Evolutionary conservation across 53 echinoderm and acorn worm species (phyloP), one percentile per base, ranked within the genome.

Genomic region (Stichopus horrens): DNA sequence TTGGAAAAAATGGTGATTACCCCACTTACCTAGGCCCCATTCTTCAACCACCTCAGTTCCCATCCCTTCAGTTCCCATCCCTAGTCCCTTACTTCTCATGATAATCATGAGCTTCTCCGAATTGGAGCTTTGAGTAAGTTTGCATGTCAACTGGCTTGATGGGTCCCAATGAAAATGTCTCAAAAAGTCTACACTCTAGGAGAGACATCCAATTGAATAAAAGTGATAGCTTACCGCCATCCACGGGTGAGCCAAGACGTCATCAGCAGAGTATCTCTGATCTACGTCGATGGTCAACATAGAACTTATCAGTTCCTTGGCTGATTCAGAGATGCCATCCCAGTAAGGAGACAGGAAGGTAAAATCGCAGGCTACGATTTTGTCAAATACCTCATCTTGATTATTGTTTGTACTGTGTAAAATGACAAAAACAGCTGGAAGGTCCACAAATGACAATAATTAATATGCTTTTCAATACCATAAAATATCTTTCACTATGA

Each of bases 331-430:
- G 91, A 98, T 94, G 23, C 94, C 95, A 57, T 95, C 98, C 98
- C 98, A 98, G 88, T 92, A 98, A 5, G 98, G 98, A 5, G 98
- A 95, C 59, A 92, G 83, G 37, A 90, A 98, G 54, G 75, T 86
- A 88, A 90, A 95, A 75, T 94, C 94, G 51, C 98, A 96, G 14
- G 95, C 93, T 11, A 98, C 92, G 65, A 98, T 94, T 83, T 94
- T 94, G 86, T 98, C 98, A 94, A 98, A 98, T 7, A 98, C 74
- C 71, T 98, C 98, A 76, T 98, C 98, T 58, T 95, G 98, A 77
- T 95, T 95, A 57, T 94, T 95, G 71, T 74, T 90, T 21, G 92
- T 92, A 88, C 90, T 92, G 87, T 75, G 54, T 21, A 73, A 83
- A 57, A 81, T 37, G 37, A 37, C 37, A 37, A 37, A 37, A 37